Conservation (phyloP, 2,113 vertebrate genomes). For the Bos javanicus region DNA sequence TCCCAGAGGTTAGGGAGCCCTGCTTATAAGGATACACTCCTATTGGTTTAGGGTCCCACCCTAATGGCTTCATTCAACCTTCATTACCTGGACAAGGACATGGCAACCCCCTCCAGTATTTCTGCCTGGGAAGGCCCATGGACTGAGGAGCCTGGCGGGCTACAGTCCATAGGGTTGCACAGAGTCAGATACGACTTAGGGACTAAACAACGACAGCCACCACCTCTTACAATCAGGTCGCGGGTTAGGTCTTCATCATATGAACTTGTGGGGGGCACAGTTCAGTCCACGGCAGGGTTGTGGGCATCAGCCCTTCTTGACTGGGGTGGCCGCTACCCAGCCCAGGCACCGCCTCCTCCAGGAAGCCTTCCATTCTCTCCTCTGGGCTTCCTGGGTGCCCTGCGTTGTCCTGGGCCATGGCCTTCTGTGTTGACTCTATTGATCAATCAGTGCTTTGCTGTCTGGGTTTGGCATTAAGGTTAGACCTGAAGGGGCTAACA, state of each 20-base stretch:
- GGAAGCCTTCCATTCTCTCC: not conserved
- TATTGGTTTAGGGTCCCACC: rapidly evolving
- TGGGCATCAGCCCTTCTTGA: not conserved
- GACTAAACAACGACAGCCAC: rapidly evolving
- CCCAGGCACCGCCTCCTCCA: not conserved
- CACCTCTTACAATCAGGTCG: rapidly evolving
- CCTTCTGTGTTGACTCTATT: too few species aligned
- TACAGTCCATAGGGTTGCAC: not conserved
- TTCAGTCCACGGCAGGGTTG: not conserved
- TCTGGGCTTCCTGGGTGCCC: not conserved
- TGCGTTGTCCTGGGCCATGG: not conserved
- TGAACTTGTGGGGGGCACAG: not conserved
- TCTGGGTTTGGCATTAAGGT: not conserved
- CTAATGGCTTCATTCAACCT: not conserved
- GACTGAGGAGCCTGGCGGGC: not conserved
- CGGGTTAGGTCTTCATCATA: not conserved
- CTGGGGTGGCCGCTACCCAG: not conserved
- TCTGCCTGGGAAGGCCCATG: not conserved
- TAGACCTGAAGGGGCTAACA: too few species aligned
- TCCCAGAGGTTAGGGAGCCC: not conserved
- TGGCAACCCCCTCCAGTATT: not conserved
- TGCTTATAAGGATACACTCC: not conserved
- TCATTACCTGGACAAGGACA: not conserved
- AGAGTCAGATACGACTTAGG: not conserved
- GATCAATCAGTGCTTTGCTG: rapidly evolving